A percentile compares a stretch with the other conserved stretches of the same genome.
Conservation (phyloP, 2,797 vertebrate genomes). For the Gymnocypris eckloni region DNA sequence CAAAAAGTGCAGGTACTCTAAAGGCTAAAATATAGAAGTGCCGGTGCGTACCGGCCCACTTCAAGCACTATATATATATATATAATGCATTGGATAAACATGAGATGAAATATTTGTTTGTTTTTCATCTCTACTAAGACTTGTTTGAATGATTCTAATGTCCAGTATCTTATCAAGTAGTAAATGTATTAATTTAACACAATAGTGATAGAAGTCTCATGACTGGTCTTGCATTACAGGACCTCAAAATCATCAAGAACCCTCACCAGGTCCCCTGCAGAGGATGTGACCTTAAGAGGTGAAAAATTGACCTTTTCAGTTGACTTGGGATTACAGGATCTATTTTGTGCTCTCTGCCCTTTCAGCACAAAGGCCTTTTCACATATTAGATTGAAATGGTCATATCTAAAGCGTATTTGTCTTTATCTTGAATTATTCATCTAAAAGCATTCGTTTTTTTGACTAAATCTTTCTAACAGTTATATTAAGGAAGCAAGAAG, state of each 20-base stretch:
- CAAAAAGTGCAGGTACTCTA: too few relatives aligned
- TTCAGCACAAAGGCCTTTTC: background rate
- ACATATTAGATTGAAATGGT: background rate
- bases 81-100: background rate
- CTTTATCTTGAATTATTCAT: background rate
- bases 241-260: background rate
- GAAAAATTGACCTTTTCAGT: conserved; percentile 40
- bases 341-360: background rate
- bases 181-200: background rate
- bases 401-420: too few relatives aligned
- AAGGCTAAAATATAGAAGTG: too few relatives aligned
- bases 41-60: too few relatives aligned
- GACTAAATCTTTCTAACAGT: background rate
- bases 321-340: conserved; percentile 42
- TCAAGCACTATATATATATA: too few relatives aligned
- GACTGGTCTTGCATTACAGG: background rate
- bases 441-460: background rate
- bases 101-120: background rate
- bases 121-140: background rate
- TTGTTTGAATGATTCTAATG: background rate
- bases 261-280: background rate
- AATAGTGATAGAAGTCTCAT: background rate
- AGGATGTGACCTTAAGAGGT: conserved; percentile 18
- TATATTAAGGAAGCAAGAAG: too few relatives aligned
- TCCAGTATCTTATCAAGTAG: background rate